A percentile compares a stretch with the other conserved stretches of the same genome.
Conservation (phyloP, 2,888 invertebrate genomes). For the Microctonus hyperodae region DNA sequence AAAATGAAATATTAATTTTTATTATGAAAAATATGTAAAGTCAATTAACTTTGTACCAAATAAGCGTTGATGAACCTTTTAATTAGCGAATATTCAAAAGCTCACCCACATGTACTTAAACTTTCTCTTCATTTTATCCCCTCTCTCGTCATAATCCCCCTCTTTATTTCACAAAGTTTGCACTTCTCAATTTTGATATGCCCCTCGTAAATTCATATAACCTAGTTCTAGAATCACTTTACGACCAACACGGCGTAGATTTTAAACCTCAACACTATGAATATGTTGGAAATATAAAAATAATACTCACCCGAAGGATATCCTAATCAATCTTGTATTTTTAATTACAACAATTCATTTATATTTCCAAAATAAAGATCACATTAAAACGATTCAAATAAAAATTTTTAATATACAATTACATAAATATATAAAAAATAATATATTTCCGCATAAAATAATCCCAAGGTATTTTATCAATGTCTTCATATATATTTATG, state of each 20-base stretch:
- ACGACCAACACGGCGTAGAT: constrained; percentile 8
- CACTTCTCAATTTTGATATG: constrained; percentile 3
- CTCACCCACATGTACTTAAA: not conserved
- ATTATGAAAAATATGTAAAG: not conserved
- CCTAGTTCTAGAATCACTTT: constrained; percentile 18
- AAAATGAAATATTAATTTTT: not conserved
- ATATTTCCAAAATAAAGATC: not conserved
- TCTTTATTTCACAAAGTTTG: not conserved
- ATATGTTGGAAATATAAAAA: constrained; percentile 11
- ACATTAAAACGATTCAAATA: not conserved
- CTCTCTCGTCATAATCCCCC: not conserved
- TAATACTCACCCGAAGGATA: constrained; percentile 19
- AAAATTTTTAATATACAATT: not conserved
- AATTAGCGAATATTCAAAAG: not conserved
- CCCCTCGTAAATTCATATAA: constrained; percentile 21
- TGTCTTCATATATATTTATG: not conserved
- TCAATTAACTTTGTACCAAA: not conserved
- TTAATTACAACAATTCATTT: not conserved
- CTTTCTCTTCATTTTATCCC: not conserved
- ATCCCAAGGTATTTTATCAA: not conserved
- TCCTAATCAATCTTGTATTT: constrained; percentile 19
- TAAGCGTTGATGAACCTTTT: constrained; percentile 9
- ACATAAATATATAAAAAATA: not conserved
- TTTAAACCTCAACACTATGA: constrained; percentile 19
- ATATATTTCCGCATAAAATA: not conserved